Evolutionary conservation across 1,140 invertebrate species (phyloP).

Genomic region (Drosophila parvula): DNA sequence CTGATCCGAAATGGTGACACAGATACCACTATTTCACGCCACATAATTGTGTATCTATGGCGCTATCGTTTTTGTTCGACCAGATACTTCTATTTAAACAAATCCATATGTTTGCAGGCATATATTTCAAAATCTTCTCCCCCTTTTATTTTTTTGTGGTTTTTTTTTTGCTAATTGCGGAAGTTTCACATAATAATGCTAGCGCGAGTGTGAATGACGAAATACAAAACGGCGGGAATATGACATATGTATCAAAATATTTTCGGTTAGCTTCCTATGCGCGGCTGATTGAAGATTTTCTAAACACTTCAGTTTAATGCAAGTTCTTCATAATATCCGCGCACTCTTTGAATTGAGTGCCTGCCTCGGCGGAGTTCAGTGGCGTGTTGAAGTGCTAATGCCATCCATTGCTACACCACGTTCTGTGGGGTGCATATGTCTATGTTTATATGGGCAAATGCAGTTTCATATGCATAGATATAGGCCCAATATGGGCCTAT

Average conservation of each 20-base stretch:
- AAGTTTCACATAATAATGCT: slow-evolving; percentile 40
- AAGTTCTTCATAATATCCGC: slow-evolving; percentile 51
- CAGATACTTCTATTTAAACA: slow-evolving; percentile 27
- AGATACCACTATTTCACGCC: slow-evolving; percentile 19
- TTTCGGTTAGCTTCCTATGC: slow-evolving; percentile 7
- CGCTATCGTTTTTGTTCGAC: slow-evolving; percentile 19
- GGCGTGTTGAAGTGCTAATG: slow-evolving; percentile 52
- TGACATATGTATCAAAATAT: slow-evolving; percentile 48
- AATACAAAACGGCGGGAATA: slow-evolving; percentile 25
- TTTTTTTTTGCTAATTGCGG: slow-evolving; percentile 40
- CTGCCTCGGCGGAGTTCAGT: slow-evolving; percentile 35
- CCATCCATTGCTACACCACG: slow-evolving; percentile 44
- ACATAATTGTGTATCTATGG: slow-evolving; percentile 9
- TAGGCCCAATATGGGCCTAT: slow-evolving; percentile 47
- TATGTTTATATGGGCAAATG: slow-evolving; percentile 37
- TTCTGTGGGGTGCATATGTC: slow-evolving; percentile 10
- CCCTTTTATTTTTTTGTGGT: background rate
- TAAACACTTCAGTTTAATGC: slow-evolving; percentile 55
- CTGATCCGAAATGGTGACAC: slow-evolving; percentile 12
- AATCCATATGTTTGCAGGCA: slow-evolving; percentile 34
- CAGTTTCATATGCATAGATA: slow-evolving; percentile 44
- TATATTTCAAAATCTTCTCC: slow-evolving; percentile 37
- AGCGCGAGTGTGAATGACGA: slow-evolving; percentile 37
- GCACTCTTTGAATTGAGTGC: slow-evolving; percentile 42
- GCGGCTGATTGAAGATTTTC: slow-evolving; percentile 41